phyloP scores from a whole-genome alignment of 1,140 invertebrate species.

The Pantala flavescens region DNA sequence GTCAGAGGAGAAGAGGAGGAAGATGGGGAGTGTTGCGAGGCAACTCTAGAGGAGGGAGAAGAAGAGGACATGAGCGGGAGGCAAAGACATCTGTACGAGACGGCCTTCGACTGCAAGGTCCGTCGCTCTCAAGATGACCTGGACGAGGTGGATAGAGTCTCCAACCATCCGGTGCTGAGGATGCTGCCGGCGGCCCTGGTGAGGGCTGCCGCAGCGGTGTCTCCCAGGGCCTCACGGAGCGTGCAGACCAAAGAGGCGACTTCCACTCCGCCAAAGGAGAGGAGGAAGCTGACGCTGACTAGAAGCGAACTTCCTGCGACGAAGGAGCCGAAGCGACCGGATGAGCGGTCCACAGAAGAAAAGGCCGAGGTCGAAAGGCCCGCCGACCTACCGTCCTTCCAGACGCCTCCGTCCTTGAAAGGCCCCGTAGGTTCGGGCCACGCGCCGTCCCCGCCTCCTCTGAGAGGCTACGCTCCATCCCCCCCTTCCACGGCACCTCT shows the following conservation, averaged over 20 bases:
- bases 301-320: neutral
- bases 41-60: conserved; percentile 24
- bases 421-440: conserved; percentile 35
- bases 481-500: conserved; percentile 68
- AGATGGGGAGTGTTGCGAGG: conserved; percentile 29
- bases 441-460: conserved; percentile 31
- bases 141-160: conserved; percentile 66
- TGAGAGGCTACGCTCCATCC: conserved; percentile 56
- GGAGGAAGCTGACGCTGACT: neutral
- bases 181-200: conserved; percentile 32
- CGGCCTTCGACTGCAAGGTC: conserved; percentile 78
- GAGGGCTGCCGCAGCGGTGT: neutral
- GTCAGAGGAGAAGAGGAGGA: conserved; percentile 34
- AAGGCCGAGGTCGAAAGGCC: conserved; percentile 46
- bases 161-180: conserved; percentile 63
- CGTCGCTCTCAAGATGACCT: conserved; percentile 69
- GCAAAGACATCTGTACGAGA: conserved; percentile 67
- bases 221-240: too few species aligned
- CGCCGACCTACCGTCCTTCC: conserved; percentile 34
- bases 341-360: conserved; percentile 38
- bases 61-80: conserved; percentile 50
- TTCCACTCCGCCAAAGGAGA: neutral
- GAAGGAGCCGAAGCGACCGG: conserved; percentile 16
- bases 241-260: neutral
- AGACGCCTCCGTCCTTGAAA: neutral